A percentile compares a stretch with the other conserved stretches of the same genome.
Evolutionary conservation across 35 echinoderm and acorn worm genomes (phyloP).

Genomic region (Ophioderma brevispina): DNA sequence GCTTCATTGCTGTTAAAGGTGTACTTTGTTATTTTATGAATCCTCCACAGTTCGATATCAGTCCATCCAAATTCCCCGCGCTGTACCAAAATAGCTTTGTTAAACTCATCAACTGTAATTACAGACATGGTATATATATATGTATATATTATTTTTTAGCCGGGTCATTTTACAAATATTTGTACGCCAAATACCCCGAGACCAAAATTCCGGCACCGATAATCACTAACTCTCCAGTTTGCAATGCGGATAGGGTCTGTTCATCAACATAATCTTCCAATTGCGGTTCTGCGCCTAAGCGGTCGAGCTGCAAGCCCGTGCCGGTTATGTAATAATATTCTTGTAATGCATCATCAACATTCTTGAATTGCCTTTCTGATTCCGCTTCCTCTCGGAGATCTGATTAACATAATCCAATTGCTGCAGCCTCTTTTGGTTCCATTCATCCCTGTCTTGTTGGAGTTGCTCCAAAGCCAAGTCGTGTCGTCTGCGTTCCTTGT

Average conservation of each 20-base stretch:
- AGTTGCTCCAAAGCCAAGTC: background rate
- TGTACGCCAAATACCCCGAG: background rate
- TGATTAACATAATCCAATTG: background rate
- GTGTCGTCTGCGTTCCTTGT: background rate
- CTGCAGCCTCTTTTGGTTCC: background rate
- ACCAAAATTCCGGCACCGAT: constrained; percentile 3
- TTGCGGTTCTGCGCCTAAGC: background rate
- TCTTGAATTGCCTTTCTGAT: background rate
- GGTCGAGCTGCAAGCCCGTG: background rate
- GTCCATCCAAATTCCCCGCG: no score
- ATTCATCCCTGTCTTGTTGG: background rate
- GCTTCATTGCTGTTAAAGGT: no score
- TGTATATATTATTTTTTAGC: no score
- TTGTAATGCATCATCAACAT: constrained; percentile 1
- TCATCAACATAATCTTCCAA: constrained; percentile 2
- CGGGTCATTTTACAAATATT: background rate
- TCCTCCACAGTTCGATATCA: no score
- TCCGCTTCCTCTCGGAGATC: background rate
- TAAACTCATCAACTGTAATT: no score
- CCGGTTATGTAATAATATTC: background rate
- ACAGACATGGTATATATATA: no score
- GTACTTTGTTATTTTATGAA: no score
- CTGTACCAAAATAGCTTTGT: no score
- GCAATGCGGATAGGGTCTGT: background rate
- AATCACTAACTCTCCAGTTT: background rate